Conservation (phyloP, 2,113 vertebrate species). For the Gobio gobio region DNA sequence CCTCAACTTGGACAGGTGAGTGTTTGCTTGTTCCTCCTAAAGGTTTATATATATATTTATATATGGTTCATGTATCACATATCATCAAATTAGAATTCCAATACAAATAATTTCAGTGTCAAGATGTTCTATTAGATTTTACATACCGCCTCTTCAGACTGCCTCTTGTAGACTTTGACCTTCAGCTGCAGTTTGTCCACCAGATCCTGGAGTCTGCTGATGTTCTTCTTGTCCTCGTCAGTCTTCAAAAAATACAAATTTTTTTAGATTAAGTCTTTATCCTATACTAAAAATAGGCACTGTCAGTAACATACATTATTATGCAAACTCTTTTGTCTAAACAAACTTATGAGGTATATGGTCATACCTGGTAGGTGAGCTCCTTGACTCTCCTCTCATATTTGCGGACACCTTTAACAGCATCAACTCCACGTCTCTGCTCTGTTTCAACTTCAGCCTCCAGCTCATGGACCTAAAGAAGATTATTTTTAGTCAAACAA, state of each 20-base stretch:
- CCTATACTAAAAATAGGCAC: too few relatives aligned
- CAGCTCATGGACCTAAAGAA: conserved; percentile 63
- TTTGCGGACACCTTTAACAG: too few relatives aligned
- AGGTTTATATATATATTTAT: too few relatives aligned
- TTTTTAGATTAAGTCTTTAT: too few relatives aligned
- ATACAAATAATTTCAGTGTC: too few relatives aligned
- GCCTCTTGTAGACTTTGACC: conserved; percentile 74
- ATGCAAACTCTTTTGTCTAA: too few relatives aligned
- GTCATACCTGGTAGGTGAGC: neutral
- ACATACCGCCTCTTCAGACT: conserved; percentile 77
- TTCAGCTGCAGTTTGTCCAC: conserved; percentile 80
- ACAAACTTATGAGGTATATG: too few relatives aligned
- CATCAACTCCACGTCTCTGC: too few relatives aligned
- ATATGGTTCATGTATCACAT: too few relatives aligned
- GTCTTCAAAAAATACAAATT: conserved; percentile 19
- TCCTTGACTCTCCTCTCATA: conserved; percentile 57
- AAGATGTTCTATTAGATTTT: neutral
- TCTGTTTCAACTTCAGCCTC: conserved; percentile 87
- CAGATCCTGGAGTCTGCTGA: conserved; percentile 69
- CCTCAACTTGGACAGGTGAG: conserved; percentile 73
- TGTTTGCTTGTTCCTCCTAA: conserved; percentile 73
- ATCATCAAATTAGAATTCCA: too few relatives aligned
- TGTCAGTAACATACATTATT: too few relatives aligned
- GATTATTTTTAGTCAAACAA: too few relatives aligned
- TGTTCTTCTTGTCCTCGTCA: conserved; percentile 58